Percentiles rank a stretch among this genome's conserved stretches.
Conservation (phyloP, 2,888 invertebrate genomes). For the Temnothorax rugatulus region DNA sequence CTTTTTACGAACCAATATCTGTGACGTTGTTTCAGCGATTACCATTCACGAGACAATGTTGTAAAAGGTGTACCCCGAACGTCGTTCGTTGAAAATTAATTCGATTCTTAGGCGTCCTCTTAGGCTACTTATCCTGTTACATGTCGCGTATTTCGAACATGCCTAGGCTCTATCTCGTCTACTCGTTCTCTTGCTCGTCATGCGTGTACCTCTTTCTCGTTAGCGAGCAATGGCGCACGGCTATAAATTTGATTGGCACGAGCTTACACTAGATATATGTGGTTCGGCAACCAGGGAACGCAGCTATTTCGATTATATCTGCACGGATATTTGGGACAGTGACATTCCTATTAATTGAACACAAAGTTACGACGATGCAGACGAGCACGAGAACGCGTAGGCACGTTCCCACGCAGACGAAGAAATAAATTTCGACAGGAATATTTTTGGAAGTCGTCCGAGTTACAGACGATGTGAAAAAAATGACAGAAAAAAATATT, state of each 20-base stretch:
- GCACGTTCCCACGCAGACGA: not conserved
- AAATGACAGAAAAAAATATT: not conserved
- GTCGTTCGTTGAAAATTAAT: conserved; percentile 63
- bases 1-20: conserved; percentile 62
- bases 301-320: conserved; percentile 51
- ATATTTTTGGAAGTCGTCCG: not conserved
- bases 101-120: conserved; percentile 31
- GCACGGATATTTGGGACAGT: conserved; percentile 60
- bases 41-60: conserved; percentile 69
- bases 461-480: not conserved
- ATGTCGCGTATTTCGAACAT: conserved; percentile 61
- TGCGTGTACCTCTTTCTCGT: conserved; percentile 64
- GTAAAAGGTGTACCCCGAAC: conserved; percentile 32
- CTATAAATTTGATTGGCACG: conserved; percentile 78
- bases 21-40: conserved; percentile 59
- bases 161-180: conserved; percentile 62
- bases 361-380: conserved; percentile 21
- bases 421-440: not conserved
- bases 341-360: conserved; percentile 79
- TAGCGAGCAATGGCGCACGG: conserved; percentile 64
- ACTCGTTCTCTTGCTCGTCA: conserved; percentile 42
- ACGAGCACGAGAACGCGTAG: not conserved
- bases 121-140: conserved; percentile 66
- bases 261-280: conserved; percentile 17
- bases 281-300: not conserved